A percentile compares a stretch with the other conserved stretches of the same genome.
phyloP scores from a whole-genome alignment of 2,797 vertebrate genomes.

The Scarus forsteni region DNA sequence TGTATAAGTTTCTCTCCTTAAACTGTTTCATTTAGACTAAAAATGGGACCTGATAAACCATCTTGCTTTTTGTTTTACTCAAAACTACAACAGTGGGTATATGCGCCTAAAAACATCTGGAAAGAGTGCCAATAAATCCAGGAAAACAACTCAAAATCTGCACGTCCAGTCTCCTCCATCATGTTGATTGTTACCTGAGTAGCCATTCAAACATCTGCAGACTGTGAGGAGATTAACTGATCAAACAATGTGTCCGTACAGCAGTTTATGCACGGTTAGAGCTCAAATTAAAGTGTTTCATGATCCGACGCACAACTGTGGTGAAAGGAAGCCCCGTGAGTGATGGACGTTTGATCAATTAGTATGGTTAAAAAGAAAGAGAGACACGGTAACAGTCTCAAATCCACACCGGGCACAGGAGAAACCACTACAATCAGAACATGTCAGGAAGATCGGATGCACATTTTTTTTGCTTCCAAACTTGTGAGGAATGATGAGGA shows the following conservation, averaged over 20 bases:
- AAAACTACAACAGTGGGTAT: constrained; percentile 48
- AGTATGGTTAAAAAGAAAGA: neutral
- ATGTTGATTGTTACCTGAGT: constrained; percentile 79
- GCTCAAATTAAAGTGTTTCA: constrained; percentile 29
- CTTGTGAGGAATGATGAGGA: constrained; percentile 4
- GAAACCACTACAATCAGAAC: constrained; percentile 32
- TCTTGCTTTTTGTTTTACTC: constrained; percentile 36
- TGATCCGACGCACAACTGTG: constrained; percentile 26
- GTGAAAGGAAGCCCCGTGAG: constrained; percentile 35
- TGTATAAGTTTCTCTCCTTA: constrained; percentile 17
- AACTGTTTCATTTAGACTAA: constrained; percentile 29
- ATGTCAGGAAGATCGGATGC: constrained; percentile 3
- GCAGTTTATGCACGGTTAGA: constrained; percentile 53
- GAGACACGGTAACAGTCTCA: constrained; percentile 16
- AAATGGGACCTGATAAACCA: constrained; percentile 16
- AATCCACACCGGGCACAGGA: constrained; percentile 15
- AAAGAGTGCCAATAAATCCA: constrained; percentile 29
- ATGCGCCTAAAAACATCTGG: constrained; percentile 11
- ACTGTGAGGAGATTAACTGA: constrained; percentile 58
- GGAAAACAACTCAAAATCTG: constrained; percentile 42
- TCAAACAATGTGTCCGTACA: constrained; percentile 61
- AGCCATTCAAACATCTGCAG: constrained; percentile 74
- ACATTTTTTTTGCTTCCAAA: constrained; percentile 6
- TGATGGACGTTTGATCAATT: constrained; percentile 18
- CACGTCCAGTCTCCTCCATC: constrained; percentile 40